These are phyloP conservation scores for Iphiclides podalirius DNA, from an alignment of 2,888 invertebrate species.

Conservation along the genomic window DNA sequence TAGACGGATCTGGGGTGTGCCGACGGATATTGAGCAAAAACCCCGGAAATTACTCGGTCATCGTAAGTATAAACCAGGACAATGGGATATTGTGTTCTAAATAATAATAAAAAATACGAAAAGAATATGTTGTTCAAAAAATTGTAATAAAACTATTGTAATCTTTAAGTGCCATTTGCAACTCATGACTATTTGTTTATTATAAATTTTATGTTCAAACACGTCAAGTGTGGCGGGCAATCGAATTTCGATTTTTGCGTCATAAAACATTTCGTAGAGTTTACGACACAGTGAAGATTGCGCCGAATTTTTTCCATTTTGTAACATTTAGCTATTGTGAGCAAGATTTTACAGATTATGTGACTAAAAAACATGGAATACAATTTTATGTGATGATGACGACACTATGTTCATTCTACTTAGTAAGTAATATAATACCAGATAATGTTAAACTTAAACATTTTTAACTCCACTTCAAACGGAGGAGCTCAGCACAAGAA, in stretches of 20 bases:
- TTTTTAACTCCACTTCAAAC: constrained; percentile 1
- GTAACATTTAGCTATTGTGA: not conserved
- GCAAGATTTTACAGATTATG: not conserved
- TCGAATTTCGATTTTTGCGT: constrained; percentile 12
- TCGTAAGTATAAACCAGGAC: no score
- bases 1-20: no score
- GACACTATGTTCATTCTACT: constrained; percentile 16
- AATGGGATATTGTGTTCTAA: no score
- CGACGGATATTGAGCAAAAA: no score
- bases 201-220: constrained; percentile 8
- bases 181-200: no score
- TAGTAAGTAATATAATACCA: constrained; percentile 34
- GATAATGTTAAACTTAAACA: not conserved
- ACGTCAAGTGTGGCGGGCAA: constrained; percentile 1
- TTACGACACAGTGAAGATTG: constrained; percentile 1
- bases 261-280: constrained; percentile 17
- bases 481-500: no score
- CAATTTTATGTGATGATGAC: constrained; percentile 9
- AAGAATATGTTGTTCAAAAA: no score
- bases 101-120: no score
- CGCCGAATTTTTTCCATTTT: not conserved
- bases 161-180: no score
- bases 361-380: not conserved
- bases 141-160: no score
- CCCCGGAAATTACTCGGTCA: no score